A percentile compares a stretch with the other conserved stretches of the same genome.
phyloP scores from a whole-genome alignment of 2,113 vertebrate genomes.

The Acanthisitta chloris region DNA sequence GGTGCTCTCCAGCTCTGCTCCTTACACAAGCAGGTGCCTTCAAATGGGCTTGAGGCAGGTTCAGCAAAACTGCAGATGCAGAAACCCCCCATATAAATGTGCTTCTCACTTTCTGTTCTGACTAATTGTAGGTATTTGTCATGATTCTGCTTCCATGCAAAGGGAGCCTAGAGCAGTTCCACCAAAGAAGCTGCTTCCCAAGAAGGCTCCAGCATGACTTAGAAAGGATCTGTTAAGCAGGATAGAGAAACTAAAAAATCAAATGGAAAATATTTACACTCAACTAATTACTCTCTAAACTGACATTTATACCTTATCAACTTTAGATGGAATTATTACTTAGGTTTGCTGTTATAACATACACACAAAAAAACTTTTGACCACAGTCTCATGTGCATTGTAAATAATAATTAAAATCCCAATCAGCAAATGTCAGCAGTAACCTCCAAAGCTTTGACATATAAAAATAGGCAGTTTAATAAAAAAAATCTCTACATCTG shows the following conservation, averaged over 20 bases:
- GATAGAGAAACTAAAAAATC: background rate
- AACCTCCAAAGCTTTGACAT: background rate
- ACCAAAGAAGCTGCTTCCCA: background rate
- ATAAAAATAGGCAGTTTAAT: fast-evolving
- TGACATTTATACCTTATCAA: background rate
- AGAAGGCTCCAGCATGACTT: background rate
- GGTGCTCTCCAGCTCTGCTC: background rate
- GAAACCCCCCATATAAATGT: background rate
- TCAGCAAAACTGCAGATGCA: background rate
- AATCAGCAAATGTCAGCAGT: background rate
- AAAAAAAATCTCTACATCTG: background rate
- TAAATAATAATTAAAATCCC: background rate
- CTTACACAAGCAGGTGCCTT: background rate
- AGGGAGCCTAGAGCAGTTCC: background rate
- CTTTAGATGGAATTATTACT: background rate
- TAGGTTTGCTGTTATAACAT: background rate
- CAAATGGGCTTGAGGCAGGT: background rate
- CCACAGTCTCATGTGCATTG: background rate
- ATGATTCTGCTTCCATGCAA: background rate
- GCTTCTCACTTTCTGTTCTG: background rate
- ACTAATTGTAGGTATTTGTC: background rate
- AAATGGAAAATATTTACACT: background rate
- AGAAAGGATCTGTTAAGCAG: background rate
- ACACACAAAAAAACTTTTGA: background rate
- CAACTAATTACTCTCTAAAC: background rate